Conservation (phyloP, 1,140 invertebrate genomes). For the Tetramorium simillimum region DNA sequence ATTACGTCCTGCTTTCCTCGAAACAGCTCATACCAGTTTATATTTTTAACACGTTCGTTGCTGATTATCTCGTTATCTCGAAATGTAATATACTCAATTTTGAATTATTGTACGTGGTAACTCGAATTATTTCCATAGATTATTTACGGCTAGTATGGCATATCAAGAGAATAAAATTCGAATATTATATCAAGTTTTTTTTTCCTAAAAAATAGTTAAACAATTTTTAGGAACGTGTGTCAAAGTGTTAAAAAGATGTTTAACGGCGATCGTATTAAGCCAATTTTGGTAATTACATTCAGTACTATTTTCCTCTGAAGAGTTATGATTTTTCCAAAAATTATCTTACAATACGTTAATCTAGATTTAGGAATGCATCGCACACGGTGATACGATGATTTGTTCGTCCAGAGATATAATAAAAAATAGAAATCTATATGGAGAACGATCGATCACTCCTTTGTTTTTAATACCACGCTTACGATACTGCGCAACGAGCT, state of each 20-base stretch:
- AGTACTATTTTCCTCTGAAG: not conserved
- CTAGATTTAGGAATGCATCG: not conserved
- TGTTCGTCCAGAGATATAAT: not conserved
- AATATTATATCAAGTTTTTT: not conserved
- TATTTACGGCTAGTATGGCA: not conserved
- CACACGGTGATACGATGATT: not conserved
- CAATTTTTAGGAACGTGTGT: not conserved
- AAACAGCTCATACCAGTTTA: not conserved
- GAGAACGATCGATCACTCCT: conserved; percentile 36
- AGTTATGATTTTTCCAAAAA: not conserved
- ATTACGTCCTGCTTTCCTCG: not conserved
- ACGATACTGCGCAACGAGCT: conserved; percentile 54
- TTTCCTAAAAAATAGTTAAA: not conserved
- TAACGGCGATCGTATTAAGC: not conserved
- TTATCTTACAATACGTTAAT: not conserved
- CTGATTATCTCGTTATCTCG: conserved; percentile 6
- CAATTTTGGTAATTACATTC: not conserved
- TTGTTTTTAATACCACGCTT: conserved; percentile 59
- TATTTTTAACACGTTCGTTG: not conserved
- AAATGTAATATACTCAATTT: not conserved
- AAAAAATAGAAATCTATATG: conserved; percentile 9
- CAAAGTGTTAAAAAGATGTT: not conserved
- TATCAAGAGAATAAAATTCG: not conserved
- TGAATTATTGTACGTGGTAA: not conserved
- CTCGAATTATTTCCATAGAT: conserved; percentile 2